These are phyloP conservation scores for Tetheella fluctuosa DNA, from an alignment of 2,888 invertebrate species.

Conservation along the genomic window DNA sequence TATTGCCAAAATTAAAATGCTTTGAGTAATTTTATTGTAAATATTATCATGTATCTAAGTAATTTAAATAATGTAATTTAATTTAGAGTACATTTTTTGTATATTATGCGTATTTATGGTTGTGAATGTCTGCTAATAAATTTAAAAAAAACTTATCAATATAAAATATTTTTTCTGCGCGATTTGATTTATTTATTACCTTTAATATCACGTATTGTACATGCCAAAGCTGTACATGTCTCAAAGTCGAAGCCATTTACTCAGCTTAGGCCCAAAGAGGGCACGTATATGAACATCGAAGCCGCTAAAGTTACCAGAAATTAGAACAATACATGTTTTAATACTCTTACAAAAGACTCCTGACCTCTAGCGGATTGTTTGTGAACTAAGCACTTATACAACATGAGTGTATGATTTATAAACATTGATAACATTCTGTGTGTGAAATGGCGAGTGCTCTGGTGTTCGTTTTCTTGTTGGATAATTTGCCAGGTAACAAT, in stretches of 20 bases:
- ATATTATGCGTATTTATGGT: slow-evolving; percentile 32
- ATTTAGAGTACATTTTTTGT: slow-evolving; percentile 22
- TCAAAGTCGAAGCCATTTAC: too few relatives aligned
- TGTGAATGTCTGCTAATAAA: slow-evolving; percentile 42
- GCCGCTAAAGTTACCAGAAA: too few relatives aligned
- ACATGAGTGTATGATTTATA: slow-evolving; percentile 18
- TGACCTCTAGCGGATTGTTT: background rate
- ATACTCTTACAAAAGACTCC: too few relatives aligned
- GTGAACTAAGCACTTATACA: background rate
- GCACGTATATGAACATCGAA: too few relatives aligned
- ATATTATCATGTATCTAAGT: background rate
- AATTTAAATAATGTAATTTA: background rate
- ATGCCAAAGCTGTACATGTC: too few relatives aligned
- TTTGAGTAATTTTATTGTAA: background rate
- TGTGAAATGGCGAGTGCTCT: slow-evolving; percentile 39
- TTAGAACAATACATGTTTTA: too few relatives aligned
- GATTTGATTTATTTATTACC: background rate
- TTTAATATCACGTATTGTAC: background rate
- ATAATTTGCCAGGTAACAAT: slow-evolving; percentile 47
- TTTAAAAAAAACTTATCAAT: slow-evolving; percentile 17
- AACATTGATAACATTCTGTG: slow-evolving; percentile 14
- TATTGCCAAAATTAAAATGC: too few relatives aligned
- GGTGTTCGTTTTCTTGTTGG: slow-evolving; percentile 50
- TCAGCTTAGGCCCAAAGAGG: too few relatives aligned
- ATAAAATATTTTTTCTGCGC: slow-evolving; percentile 22